Evolutionary conservation across 2,113 vertebrate species (phyloP), one percentile per base, ranked within the genome.

Genomic region (Pelecanoides urinatrix): DNA sequence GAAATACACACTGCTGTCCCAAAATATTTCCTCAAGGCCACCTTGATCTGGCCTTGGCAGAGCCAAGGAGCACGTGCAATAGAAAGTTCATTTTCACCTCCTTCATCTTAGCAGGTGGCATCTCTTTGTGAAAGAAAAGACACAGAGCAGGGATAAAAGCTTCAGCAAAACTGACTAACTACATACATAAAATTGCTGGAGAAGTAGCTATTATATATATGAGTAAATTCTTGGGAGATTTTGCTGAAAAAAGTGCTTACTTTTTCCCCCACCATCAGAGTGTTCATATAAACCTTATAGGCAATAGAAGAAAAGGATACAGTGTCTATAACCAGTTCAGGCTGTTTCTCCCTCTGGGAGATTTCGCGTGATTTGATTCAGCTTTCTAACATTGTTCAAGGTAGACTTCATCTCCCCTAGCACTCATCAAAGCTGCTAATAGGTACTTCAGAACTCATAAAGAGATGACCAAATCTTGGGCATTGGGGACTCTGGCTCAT

Each of bases 381-480:
- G 98, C 96, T 81, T 88, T 97, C 98, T 98, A 98, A 98, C 97
- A 75, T 98, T 98, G 98, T 98, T 98, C 98, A 91, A 98, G 98
- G 96, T 98, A 97, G 98, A 97, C 98, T 98, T 98, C 97, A 98
- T 98, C 97, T 98, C 98, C 98, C 98, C 97, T 88, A 98, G 98
- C 97, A 97, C 98, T 98, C 98, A 98, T 98, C 98, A 98, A 97
- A 97, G 96, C 98, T 98, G 97, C 98, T 98, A 98, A 98, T 98
- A 98, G 98, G 98, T 98, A 98, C 98, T 98, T 98, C 98, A 98
- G 98, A 98, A 97, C 98, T 98, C 98, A 98, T 98, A 98, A 98
- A 98, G 98, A 97, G 98, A 98, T 98, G 98, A 97, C 98, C 98
- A 98, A 97, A 98, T 97, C 98, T 97, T 93, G 97, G 96, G 96